These are phyloP conservation scores for Bradypus variegatus DNA, from an alignment of 2,797 vertebrate species.

Conservation along the genomic window DNA sequence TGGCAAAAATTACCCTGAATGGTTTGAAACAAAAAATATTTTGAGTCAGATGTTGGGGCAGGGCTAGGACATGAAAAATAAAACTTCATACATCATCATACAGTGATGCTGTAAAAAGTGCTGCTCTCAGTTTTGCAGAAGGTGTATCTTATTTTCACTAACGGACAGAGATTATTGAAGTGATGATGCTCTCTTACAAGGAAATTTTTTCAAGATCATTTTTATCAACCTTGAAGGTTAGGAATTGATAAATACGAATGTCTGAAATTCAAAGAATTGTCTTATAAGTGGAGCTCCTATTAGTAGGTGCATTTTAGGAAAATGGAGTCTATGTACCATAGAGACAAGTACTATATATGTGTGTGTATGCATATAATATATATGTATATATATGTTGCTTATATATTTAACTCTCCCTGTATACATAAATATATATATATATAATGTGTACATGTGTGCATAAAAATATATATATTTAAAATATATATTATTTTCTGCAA, in stretches of 20 bases:
- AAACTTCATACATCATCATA: slow-evolving; percentile 6
- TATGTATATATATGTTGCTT: neutral
- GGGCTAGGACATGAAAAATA: neutral
- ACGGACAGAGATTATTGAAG: neutral
- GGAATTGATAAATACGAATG: neutral
- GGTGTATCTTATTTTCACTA: neutral
- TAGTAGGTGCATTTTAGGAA: neutral
- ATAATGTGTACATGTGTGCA: neutral
- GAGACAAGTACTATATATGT: neutral
- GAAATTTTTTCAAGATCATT: neutral
- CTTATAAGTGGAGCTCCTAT: neutral
- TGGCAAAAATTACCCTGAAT: slow-evolving; percentile 24
- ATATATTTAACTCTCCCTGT: neutral
- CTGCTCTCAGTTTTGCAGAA: neutral
- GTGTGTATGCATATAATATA: neutral
- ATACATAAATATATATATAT: neutral
- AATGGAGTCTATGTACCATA: neutral
- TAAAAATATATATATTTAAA: neutral
- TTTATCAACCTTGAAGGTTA: slow-evolving; percentile 15
- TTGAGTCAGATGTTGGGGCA: neutral
- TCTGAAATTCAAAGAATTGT: neutral
- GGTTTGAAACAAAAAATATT: neutral
- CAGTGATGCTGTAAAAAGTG: neutral
- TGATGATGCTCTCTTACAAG: neutral
- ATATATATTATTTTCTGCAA: neutral